A percentile compares a stretch with the other conserved stretches of the same genome.
Conservation (phyloP, 2,888 invertebrate species). For the Clostera curtula region DNA sequence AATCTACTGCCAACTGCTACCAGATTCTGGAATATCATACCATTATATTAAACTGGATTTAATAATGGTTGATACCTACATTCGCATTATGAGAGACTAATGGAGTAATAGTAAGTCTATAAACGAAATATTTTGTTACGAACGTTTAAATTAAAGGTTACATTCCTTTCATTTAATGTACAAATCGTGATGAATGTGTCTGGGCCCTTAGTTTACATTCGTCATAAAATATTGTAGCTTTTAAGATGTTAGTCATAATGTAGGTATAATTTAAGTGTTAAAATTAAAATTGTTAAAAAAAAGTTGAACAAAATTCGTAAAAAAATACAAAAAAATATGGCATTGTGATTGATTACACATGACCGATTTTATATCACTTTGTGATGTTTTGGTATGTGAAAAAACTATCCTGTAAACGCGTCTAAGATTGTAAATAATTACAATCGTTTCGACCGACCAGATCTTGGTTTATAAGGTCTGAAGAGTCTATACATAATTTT, state of each 20-base stretch:
- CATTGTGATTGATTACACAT: conserved; percentile 61
- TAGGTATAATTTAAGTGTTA: conserved; percentile 47
- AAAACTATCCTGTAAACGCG: conserved; percentile 70
- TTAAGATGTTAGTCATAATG: conserved; percentile 58
- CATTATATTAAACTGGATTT: conserved; percentile 72
- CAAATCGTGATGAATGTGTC: conserved; percentile 70
- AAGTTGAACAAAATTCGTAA: conserved; percentile 26
- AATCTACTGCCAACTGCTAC: conserved; percentile 55
- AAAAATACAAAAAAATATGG: conserved; percentile 41
- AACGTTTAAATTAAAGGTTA: conserved; percentile 73
- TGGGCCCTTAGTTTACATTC: conserved; percentile 74
- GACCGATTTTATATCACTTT: conserved; percentile 37
- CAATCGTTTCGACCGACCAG: conserved; percentile 74
- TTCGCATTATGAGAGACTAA: conserved; percentile 51
- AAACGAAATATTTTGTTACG: conserved; percentile 63
- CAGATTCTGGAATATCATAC: conserved; percentile 51
- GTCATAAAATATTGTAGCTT: conserved; percentile 66
- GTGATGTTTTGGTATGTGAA: conserved; percentile 43
- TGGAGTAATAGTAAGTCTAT: conserved; percentile 39
- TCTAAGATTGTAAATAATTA: conserved; percentile 58
- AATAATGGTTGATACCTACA: conserved; percentile 65
- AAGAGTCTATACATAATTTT: conserved; percentile 66
- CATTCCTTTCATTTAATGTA: conserved; percentile 71
- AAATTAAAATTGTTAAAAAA: conserved; percentile 31
- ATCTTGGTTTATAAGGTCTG: conserved; percentile 61